These are phyloP conservation scores for Poeciliopsis turrubarensis DNA, from an alignment of 2,113 vertebrate species.

Conservation along the genomic window DNA sequence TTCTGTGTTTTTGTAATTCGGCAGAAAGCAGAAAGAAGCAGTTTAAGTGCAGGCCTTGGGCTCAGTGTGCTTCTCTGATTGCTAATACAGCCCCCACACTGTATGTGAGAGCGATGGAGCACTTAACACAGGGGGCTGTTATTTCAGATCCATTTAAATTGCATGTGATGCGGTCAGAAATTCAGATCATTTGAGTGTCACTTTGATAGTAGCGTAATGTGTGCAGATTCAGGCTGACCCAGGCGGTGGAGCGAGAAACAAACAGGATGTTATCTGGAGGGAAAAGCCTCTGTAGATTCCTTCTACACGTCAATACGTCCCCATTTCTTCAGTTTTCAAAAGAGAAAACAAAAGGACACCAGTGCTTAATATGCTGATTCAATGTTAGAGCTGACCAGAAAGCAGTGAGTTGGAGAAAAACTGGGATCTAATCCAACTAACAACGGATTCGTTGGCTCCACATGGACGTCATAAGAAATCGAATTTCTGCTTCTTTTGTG, in stretches of 20 bases:
- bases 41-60: conserved; percentile 56
- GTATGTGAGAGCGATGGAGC: conserved; percentile 36
- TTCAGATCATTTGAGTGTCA: conserved; percentile 58
- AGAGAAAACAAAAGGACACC: conserved; percentile 22
- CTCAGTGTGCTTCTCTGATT: conserved; percentile 46
- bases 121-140: conserved; percentile 40
- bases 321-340: conserved; percentile 22
- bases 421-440: not conserved
- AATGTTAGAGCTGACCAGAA: conserved; percentile 42
- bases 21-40: conserved; percentile 10
- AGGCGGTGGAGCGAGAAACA: conserved; percentile 19
- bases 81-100: conserved; percentile 51
- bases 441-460: not conserved
- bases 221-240: conserved; percentile 44
- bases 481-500: not conserved
- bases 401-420: conserved; percentile 2
- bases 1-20: conserved; percentile 9
- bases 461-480: not conserved
- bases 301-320: conserved; percentile 8
- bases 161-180: conserved; percentile 50
- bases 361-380: conserved; percentile 29
- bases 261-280: conserved; percentile 15
- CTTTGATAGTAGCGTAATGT: conserved; percentile 52
- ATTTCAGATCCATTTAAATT: conserved; percentile 63
- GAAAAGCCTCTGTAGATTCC: conserved; percentile 5